phyloP scores from a whole-genome alignment of 2,113 vertebrate species.

The Rhipidura dahli region DNA sequence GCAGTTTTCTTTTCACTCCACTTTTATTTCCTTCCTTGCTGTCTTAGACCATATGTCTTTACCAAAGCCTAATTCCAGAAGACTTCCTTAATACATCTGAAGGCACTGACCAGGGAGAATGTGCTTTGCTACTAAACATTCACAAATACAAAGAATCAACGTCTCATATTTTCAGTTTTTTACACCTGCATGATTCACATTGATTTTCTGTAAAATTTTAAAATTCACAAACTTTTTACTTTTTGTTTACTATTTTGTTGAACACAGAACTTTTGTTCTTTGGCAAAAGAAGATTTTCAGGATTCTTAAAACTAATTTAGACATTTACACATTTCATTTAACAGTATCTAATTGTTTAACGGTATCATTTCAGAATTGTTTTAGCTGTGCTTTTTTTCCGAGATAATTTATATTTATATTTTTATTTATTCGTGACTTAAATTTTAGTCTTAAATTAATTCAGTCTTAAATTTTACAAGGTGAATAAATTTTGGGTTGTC shows the following conservation, averaged over 20 bases:
- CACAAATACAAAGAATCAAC: background rate
- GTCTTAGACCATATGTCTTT: background rate
- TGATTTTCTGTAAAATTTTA: background rate
- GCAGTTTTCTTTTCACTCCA: background rate
- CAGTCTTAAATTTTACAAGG: background rate
- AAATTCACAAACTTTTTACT: background rate
- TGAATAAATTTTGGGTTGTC: background rate
- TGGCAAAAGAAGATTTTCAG: background rate
- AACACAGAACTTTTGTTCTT: background rate
- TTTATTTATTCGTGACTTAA: background rate
- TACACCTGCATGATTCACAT: background rate
- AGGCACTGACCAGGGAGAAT: background rate
- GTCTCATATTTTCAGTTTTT: background rate
- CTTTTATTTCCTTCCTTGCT: background rate
- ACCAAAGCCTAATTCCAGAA: background rate
- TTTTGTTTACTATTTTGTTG: background rate
- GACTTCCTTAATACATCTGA: background rate
- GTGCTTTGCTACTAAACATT: background rate
- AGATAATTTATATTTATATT: background rate
- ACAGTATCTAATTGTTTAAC: background rate
- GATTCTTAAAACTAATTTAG: background rate
- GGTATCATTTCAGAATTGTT: background rate
- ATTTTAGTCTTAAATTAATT: too few species aligned
- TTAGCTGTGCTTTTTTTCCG: background rate
- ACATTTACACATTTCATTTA: background rate